Percentiles rank a stretch among this genome's conserved stretches.
phyloP scores from a whole-genome alignment of 2,113 vertebrate genomes.

The Aix galericulata region DNA sequence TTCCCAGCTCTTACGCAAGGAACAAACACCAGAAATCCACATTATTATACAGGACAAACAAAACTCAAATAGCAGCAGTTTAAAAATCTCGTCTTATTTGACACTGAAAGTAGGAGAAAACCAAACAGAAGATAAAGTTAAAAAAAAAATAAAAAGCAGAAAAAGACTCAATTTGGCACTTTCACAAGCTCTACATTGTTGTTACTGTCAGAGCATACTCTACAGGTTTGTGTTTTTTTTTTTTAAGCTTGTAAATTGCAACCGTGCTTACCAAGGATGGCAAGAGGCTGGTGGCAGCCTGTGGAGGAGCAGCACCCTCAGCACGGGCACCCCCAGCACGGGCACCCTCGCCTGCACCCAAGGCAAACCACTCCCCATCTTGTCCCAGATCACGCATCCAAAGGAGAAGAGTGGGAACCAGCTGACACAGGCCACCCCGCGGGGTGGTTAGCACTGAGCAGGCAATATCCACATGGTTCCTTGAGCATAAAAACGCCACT shows the following conservation, averaged over 20 bases:
- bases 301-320: background rate
- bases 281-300: background rate
- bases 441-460: background rate
- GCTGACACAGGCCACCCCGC: fast-evolving
- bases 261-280: background rate
- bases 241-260: background rate
- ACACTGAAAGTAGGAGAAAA: background rate
- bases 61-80: background rate
- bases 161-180: background rate
- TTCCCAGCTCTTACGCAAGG: background rate
- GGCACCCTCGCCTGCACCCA: background rate
- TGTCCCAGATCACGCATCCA: fast-evolving
- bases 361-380: background rate
- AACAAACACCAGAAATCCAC: background rate
- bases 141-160: background rate
- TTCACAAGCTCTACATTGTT: background rate
- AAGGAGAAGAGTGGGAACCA: background rate
- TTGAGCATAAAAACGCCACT: background rate
- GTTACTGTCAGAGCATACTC: background rate
- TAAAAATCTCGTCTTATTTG: conserved; percentile 1
- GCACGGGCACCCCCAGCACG: background rate
- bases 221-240: background rate
- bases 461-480: background rate
- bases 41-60: conserved; percentile 28
- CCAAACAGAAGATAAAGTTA: background rate